phyloP scores from a whole-genome alignment of 2,888 invertebrate genomes.

The Crematogaster levior region DNA sequence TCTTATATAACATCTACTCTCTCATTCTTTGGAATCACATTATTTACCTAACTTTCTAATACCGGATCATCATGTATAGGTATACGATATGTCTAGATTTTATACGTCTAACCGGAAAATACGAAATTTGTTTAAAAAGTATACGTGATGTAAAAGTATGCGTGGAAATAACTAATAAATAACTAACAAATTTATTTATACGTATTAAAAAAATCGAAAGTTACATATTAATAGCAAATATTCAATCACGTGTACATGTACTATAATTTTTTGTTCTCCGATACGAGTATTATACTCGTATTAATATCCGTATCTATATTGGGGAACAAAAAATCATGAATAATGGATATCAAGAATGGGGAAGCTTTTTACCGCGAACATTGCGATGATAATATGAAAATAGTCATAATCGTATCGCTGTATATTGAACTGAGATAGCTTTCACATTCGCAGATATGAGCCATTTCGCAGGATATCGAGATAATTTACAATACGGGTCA shows the following conservation, averaged over 20 bases:
- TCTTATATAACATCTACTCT: background rate
- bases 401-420: background rate
- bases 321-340: background rate
- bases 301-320: background rate
- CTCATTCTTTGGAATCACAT: background rate
- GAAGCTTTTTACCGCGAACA: background rate
- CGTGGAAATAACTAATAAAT: too few species aligned
- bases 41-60: background rate
- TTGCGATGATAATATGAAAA: background rate
- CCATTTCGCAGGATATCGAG: slow-evolving; percentile 19
- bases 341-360: background rate
- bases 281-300: background rate
- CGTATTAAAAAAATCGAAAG: background rate
- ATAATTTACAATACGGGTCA: slow-evolving; percentile 15
- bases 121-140: too few species aligned
- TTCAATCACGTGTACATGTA: background rate
- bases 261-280: background rate
- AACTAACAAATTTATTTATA: background rate
- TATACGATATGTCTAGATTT: too few species aligned
- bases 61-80: background rate
- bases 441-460: slow-evolving; percentile 17
- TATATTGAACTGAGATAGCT: slow-evolving; percentile 12
- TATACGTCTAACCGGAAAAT: background rate
- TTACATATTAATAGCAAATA: background rate
- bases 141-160: too few species aligned